Base-by-base conservation (phyloP, 2,888 invertebrate species). In the Metacarcinus magister region DNA sequence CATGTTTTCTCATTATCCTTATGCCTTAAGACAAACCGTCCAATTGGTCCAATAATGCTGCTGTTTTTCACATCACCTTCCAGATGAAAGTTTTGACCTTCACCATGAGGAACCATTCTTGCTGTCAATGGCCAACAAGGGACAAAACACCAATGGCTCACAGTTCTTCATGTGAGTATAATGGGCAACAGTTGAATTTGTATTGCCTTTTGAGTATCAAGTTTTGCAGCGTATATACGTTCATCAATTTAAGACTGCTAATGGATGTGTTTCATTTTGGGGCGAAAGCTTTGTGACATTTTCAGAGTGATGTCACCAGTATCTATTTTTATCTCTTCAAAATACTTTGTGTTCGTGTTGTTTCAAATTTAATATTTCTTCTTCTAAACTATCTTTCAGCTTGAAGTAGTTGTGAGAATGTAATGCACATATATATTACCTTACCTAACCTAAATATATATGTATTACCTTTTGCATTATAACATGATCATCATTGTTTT, bases 91-190 rank as follows among this genome's bases (percentile, higher is more conserved):
- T 97, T 99, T 99, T 98, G 98, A 98, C 44, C 97, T 99, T 95
- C 98, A 99, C 97, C 99, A 99, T 98, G 99, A 99, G 97, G 98
- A 98, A 97, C 99, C 99, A 28, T 99, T 98, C 97, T 98, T 99
- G 97, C 98, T 99, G 96, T 99, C 99, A 87, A 99, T 99, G 99
- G 99, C 99, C 28, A 99, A 99, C 98, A 98, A 99, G 97, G 99
- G 99, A 97, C 99, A 99, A 98, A 98, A 99, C 97, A 99, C 99
- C 87, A 99, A 99, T 98, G 99, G 99, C 96, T 99, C 99, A 2
- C 99, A 99, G 97, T 99, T 99, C 98, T 99, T 99, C 98, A 99
- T 99, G 99, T 99, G 98, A 99, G 99, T 98, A 96, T n/a, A 39
- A 43, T 28, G 43, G 19, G 23, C 23, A 16, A 90, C 16, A 89